A percentile compares a stretch with the other conserved stretches of the same genome.
Conservation (phyloP, 2,888 invertebrate genomes). For the Drosophila basisetae region DNA sequence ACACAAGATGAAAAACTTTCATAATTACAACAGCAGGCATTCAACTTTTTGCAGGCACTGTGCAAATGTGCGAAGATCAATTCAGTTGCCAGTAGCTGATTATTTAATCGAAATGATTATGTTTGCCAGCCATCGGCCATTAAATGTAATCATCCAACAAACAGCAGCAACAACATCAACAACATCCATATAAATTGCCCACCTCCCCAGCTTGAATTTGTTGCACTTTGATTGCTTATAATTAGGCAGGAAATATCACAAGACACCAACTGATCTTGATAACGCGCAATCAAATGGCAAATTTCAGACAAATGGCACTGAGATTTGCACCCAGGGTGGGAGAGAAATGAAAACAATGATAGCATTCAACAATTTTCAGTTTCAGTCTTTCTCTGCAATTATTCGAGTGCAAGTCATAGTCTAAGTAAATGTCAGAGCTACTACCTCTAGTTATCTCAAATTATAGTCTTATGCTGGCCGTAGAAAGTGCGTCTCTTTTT, state of each 20-base stretch:
- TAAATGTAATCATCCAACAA: constrained; percentile 66
- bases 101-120: constrained; percentile 80
- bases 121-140: constrained; percentile 65
- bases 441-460: constrained; percentile 9
- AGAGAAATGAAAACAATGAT: constrained; percentile 19
- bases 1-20: constrained; percentile 65
- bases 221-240: constrained; percentile 65
- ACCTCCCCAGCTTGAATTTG: constrained; percentile 29
- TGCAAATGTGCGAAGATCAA: constrained; percentile 70
- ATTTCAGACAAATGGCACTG: constrained; percentile 30
- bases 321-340: constrained; percentile 18
- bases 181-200: constrained; percentile 9
- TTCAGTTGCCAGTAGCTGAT: constrained; percentile 60
- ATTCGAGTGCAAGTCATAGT: background rate
- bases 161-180: constrained; percentile 36
- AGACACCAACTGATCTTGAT: constrained; percentile 33
- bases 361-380: constrained; percentile 9
- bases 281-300: constrained; percentile 53
- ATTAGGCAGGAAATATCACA: constrained; percentile 65
- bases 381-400: background rate
- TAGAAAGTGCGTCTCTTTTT: constrained; percentile 6
- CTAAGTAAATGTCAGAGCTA: background rate
- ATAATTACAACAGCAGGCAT: constrained; percentile 67
- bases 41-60: constrained; percentile 60
- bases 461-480: constrained; percentile 2